Base-by-base conservation (phyloP, 2,113 vertebrate species). In the Vulpes ferrilata region DNA sequence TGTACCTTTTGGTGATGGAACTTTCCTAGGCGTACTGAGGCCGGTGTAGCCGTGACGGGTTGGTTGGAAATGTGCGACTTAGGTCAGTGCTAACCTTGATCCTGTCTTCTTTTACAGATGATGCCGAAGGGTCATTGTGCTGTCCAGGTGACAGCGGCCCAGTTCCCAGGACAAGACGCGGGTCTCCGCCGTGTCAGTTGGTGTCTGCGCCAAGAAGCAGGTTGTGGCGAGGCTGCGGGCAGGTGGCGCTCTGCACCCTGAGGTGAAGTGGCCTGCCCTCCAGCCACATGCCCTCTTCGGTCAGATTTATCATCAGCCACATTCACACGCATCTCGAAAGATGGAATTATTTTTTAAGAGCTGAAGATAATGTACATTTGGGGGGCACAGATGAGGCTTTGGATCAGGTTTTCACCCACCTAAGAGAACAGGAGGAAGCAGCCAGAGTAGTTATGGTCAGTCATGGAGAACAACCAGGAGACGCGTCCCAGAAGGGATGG, bases 391-490 rank as follows among this genome's bases (percentile, higher is more conserved):
- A 17, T 30, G 84, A 55, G 25, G 16, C 2, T 23, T 35, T 1
- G 11, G 60, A 7, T 15, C 64, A 5, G 3, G n/a, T 53, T 67
- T 43, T n/a, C 16, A 2, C 11, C 57, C 2, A 7, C 67, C 88
- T 3, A 60, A 85, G 97, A 95, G 59, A 32, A 90, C 93, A 89
- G 91, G 97, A 98, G 81, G 81, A 62, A 60, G 88, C 93, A 86
- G 78, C 91, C 96, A 55, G 96, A 96, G 51, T 73, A 98, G 97
- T 96, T 96, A 97, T 97, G 95, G 51, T 98, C 91, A 93, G 93
- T 88, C 76, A 98, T 98, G 98, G 98, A 98, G 95, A 91, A 79
- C n/a, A 84, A 57, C 97, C 97, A 91, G 92, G 95, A 95, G 90
- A 38, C 73, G 35, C 92, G 13, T 65, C 98, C 96, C 82, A 62